Percentiles rank a stretch among this genome's conserved stretches.
Evolutionary conservation across 2,113 vertebrate species (phyloP).

Genomic region (Colistium nudipinnis): DNA sequence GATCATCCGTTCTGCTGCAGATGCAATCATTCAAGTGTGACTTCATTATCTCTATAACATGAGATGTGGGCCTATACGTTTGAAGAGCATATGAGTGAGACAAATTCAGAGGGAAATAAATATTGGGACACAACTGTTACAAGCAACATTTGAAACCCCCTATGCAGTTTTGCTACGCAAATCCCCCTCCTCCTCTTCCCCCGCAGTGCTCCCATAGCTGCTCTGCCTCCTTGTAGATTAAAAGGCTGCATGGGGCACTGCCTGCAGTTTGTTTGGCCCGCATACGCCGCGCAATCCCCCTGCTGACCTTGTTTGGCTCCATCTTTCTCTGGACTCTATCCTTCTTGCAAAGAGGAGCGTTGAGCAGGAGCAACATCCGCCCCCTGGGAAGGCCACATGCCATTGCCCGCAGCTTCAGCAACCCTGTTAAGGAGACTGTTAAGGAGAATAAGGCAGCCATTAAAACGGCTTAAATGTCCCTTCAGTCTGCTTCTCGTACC

Average conservation of each 20-base stretch:
- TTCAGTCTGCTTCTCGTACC: neutral
- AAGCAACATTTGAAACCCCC: constrained; percentile 4
- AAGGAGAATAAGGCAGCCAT: constrained; percentile 26
- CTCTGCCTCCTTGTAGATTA: constrained; percentile 11
- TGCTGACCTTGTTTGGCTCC: constrained; percentile 55
- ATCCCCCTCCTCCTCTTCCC: neutral
- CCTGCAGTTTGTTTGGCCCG: constrained; percentile 51
- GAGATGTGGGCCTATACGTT: too few species aligned
- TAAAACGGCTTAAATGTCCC: constrained; percentile 12
- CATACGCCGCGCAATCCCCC: constrained; percentile 36
- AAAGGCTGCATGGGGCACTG: constrained; percentile 24
- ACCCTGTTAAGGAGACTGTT: constrained; percentile 34
- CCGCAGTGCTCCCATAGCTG: neutral
- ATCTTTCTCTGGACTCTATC: constrained; percentile 44
- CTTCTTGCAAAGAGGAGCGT: constrained; percentile 30
- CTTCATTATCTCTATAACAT: too few species aligned
- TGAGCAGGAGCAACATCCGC: constrained; percentile 30
- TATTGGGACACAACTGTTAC: constrained; percentile 1
- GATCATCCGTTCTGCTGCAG: constrained; percentile 38
- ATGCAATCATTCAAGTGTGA: constrained; percentile 46
- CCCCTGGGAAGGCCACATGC: constrained; percentile 30
- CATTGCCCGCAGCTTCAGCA: constrained; percentile 21
- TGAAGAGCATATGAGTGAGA: constrained; percentile 1
- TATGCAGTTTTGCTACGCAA: constrained; percentile 1
- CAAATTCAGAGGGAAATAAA: constrained; percentile 22